Evolutionary conservation across 2,888 invertebrate genomes (phyloP).

Genomic region (Mimas tiliae): DNA sequence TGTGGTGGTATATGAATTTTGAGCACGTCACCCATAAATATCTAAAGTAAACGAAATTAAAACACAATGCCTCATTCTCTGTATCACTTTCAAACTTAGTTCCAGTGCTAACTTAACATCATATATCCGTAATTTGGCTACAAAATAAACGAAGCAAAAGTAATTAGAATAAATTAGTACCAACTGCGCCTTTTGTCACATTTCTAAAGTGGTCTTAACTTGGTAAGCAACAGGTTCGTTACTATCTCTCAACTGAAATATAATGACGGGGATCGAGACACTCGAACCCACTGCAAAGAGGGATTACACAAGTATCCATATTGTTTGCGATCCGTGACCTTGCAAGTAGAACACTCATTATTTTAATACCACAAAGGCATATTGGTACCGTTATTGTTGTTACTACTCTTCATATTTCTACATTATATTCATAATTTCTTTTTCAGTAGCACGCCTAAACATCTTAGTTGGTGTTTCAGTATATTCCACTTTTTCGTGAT

Average conservation of each 20-base stretch:
- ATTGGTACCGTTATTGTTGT: conserved; percentile 24
- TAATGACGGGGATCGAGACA: conserved; percentile 50
- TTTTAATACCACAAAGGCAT: conserved; percentile 41
- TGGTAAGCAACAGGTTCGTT: conserved; percentile 24
- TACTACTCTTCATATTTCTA: conserved; percentile 8
- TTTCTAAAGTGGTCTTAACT: conserved; percentile 20
- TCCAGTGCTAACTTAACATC: not conserved
- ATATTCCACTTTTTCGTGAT: too few relatives aligned
- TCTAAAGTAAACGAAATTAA: not conserved
- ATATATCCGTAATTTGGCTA: not conserved
- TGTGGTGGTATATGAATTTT: not conserved
- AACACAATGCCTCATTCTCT: not conserved
- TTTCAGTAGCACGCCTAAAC: not conserved
- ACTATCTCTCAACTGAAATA: conserved; percentile 44
- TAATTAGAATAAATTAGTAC: conserved; percentile 21
- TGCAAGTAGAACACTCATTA: conserved; percentile 57
- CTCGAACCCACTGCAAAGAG: conserved; percentile 53
- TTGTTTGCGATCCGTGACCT: conserved; percentile 65
- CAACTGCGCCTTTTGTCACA: conserved; percentile 19
- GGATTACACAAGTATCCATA: conserved; percentile 55
- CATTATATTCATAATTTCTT: not conserved
- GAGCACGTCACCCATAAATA: not conserved
- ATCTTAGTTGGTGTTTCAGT: too few relatives aligned
- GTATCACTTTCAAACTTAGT: not conserved
- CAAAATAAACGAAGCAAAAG: conserved; percentile 21